phyloP scores from a whole-genome alignment of 2,888 invertebrate species.

The Zootermopsis nevadensis region DNA sequence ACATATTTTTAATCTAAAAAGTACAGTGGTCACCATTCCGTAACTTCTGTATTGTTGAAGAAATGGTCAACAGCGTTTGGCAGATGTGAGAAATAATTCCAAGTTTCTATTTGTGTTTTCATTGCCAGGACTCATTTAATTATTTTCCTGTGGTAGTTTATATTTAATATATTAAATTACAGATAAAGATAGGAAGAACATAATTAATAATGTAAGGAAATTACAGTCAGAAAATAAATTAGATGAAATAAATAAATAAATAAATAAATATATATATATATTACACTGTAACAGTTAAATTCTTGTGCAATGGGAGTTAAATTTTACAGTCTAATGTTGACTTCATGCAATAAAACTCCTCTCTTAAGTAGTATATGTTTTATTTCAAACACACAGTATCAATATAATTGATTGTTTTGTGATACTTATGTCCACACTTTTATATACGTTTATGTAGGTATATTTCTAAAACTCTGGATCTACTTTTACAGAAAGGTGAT shows the following conservation, averaged over 20 bases:
- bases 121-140: not conserved
- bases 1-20: conserved; percentile 26
- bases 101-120: not conserved
- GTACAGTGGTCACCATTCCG: conserved; percentile 38
- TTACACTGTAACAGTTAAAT: not conserved
- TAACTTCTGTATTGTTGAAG: conserved; percentile 35
- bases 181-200: not conserved
- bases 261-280: not conserved
- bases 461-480: not conserved
- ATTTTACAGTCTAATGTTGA: not conserved
- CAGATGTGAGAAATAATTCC: not conserved
- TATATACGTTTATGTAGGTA: not conserved
- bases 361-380: conserved; percentile 10
- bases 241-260: not conserved
- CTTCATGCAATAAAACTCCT: not conserved
- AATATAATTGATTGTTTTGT: not conserved
- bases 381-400: not conserved
- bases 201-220: not conserved
- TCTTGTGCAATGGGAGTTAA: not conserved
- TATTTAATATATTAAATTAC: not conserved
- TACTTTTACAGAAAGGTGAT: not conserved
- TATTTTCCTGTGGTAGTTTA: not conserved
- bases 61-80: conserved; percentile 14
- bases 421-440: not conserved
- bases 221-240: not conserved